A percentile compares a stretch with the other conserved stretches of the same genome.
Conservation (phyloP, 2,888 invertebrate species). For the Argyresthia goedartella region DNA sequence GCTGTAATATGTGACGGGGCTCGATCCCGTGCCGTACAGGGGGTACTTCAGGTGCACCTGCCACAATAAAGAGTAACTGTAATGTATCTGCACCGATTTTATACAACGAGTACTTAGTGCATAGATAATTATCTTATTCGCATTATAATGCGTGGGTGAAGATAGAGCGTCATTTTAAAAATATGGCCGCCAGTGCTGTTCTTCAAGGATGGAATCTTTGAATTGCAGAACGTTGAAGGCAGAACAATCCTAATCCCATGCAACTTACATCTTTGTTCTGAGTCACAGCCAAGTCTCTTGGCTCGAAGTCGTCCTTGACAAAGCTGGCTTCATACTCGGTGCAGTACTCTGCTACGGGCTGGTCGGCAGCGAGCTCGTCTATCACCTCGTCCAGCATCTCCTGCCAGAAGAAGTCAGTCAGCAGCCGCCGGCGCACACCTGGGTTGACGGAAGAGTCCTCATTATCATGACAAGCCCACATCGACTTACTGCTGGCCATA, state of each 20-base stretch:
- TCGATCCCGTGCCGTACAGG: conserved; percentile 59
- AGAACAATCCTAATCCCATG: no score
- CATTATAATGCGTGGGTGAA: no score
- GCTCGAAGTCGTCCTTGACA: conserved; percentile 43
- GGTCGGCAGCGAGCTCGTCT: conserved; percentile 45
- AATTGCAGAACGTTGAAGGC: no score
- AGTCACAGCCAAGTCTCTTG: conserved; percentile 26
- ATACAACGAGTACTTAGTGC: no score
- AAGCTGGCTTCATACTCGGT: conserved; percentile 56
- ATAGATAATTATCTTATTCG: no score
- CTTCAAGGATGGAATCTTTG: no score
- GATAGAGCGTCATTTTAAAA: no score
- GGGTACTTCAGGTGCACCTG: conserved; percentile 61
- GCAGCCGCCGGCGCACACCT: conserved; percentile 52
- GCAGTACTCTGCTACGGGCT: conserved; percentile 47
- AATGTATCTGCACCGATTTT: no score
- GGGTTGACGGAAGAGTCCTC: not conserved
- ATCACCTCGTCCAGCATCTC: conserved; percentile 64
- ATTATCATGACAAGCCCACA: not conserved
- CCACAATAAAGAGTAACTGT: conserved; percentile 16
- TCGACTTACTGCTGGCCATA: no score
- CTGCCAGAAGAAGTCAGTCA: conserved; percentile 61
- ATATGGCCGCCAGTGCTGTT: no score
- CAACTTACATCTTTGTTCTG: not conserved
- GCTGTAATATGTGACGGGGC: conserved; percentile 56